Conservation (phyloP, 2,797 vertebrate genomes). For the Anomalospiza imberbis region DNA sequence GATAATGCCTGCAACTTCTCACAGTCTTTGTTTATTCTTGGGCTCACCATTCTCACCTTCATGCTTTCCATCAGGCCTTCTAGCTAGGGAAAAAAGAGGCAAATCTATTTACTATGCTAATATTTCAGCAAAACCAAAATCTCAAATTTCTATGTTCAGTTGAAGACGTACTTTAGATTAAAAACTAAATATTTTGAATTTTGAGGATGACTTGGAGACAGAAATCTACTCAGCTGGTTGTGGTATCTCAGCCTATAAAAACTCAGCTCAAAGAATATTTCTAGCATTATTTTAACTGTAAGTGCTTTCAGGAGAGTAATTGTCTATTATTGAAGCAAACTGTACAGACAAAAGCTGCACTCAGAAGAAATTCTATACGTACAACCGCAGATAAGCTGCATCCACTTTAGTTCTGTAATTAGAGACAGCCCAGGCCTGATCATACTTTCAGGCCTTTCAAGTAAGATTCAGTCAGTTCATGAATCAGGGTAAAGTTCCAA, state of each 20-base stretch:
- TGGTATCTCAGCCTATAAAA: background rate
- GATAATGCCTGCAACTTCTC: background rate
- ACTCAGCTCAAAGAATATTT: background rate
- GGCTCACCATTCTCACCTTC: background rate
- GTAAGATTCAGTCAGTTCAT: background rate
- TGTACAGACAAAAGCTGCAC: background rate
- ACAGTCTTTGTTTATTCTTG: background rate
- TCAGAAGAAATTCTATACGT: background rate
- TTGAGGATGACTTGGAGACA: background rate
- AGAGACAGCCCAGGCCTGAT: background rate
- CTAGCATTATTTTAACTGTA: background rate
- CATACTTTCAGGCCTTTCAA: background rate
- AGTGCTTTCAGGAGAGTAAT: background rate
- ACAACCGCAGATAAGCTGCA: background rate
- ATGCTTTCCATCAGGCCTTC: background rate
- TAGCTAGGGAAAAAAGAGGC: background rate
- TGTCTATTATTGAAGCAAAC: background rate
- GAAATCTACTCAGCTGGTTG: background rate
- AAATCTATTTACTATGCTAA: background rate
- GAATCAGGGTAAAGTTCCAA: background rate
- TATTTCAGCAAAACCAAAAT: background rate
- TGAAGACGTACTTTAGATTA: background rate
- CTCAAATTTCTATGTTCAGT: background rate
- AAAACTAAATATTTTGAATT: background rate
- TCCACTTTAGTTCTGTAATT: background rate